Evolutionary conservation across 35 echinoderm and acorn worm species (phyloP), one percentile per base, ranked within the genome.

Genomic region (Heliocidaris erythrogramma): DNA sequence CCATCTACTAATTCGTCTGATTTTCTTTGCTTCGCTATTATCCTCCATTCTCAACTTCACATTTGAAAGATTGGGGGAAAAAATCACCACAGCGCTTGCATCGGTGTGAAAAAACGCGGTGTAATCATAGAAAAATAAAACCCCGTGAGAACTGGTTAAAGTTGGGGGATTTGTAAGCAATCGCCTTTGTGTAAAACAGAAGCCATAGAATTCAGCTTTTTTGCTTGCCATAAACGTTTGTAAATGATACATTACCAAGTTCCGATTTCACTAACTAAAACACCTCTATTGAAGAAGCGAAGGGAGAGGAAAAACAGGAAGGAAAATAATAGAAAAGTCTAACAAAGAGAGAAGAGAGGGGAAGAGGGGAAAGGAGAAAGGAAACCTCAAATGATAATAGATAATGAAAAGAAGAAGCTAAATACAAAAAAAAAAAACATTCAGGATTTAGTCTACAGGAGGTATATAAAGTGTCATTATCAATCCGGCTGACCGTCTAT

Each of bases 81-180:
- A 78, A 13, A 56, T 27, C 65, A 27, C 8, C 17, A 2, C 2
- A 78, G 65, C 65, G 65, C 7, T 78, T n/a, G 65, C 65, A 5
- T 21, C 7, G 18, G 21, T 78, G 65, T n/a, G 65, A 78, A 78
- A 78, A 78, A 78, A 78, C 18, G 21, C 18, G 27, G 21, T 7
- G 13, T 24, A 69, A n/a, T 42, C 3, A 42, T 42, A 78, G 65
- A 78, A 78, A 78, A 78, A 78, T 24, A 18, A 78, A 78, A 78
- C 65, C 65, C 27, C 65, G 65, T 78, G 65, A 78, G 65, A 78
- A 78, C 65, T 56, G 65, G 65, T 7, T 6, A 78, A 42, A 78
- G 65, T 78, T 78, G 65, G 27, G 65, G 65, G 65, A n/a, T 78
- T 78, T 78, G 65, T 78, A 78, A 78, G 65, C 65, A 78, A 78